Base-by-base conservation (phyloP, 2,888 invertebrate genomes). In the Plebejus argus region DNA sequence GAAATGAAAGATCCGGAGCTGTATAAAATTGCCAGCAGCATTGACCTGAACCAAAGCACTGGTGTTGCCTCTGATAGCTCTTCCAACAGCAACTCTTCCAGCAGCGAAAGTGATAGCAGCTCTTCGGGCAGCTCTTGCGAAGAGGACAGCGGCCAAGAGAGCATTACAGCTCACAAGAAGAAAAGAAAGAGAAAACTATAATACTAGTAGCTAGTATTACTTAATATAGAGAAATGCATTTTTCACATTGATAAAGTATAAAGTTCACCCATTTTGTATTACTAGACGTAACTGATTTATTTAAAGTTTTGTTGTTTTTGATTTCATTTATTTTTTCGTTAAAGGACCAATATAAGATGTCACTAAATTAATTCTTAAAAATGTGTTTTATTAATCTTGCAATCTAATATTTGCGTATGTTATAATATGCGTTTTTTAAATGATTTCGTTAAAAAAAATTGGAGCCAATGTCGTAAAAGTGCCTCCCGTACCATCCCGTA, bases 1-100 rank as follows among this genome's bases (percentile, higher is more conserved):
- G 95, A 95, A 81, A 95, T 95, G 82, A 96, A 97, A 86, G 97
- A 98, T 82, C 96, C 97, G 3, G 96, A 97, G 49, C 89, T 98
- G 79, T 97, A 97, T 58, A 95, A 95, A 83, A 88, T 98, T 76
- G 98, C 98, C 4, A 97, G 97, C 84, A 94, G 95, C 84, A 97
- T 99, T 84, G 99, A 99, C 90, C 94, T 98, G 78, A 97, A 95
- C 84, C 96, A 97, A 86, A 96, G 97, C 70, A 98, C 98, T 0
- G 99, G 99, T 20, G 96, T 99, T 76, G 98, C 98, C 49, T 99
- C 99, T 0, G 99, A 99, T 90, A 98, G 98, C 85, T 98, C 98
- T 0, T 98, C 98, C 83, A 98, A 97, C 79, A 97, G 97, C 78
- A 97, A 97, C 77, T 97, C 97, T n/a, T 96, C 97, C 4, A 96